A percentile compares a stretch with the other conserved stretches of the same genome.
These are phyloP conservation scores for Lasioglossum lativentre DNA, from an alignment of 2,888 invertebrate species.

Conservation along the genomic window DNA sequence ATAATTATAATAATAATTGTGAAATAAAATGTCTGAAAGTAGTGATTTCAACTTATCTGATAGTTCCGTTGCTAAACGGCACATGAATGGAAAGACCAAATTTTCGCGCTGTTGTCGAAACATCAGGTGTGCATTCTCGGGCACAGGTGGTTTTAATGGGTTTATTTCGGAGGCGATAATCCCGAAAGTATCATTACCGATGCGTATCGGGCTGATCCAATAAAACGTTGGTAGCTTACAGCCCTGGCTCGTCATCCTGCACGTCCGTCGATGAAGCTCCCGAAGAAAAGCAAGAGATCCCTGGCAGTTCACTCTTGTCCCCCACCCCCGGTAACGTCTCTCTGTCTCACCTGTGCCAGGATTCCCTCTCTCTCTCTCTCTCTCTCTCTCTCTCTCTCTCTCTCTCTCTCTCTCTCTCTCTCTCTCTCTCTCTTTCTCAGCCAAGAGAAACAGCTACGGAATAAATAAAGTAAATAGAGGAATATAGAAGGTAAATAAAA, in stretches of 20 bases:
- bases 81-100: neutral
- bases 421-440: conserved; percentile 42
- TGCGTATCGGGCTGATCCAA: conserved; percentile 49
- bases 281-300: conserved; percentile 60
- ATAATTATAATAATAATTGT: too few relatives aligned
- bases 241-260: conserved; percentile 68
- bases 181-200: conserved; percentile 56
- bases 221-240: conserved; percentile 63
- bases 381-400: conserved; percentile 43
- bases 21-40: neutral
- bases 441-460: conserved; percentile 64
- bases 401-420: conserved; percentile 9
- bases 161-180: conserved; percentile 45
- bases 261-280: conserved; percentile 57
- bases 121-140: neutral
- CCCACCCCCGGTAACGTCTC: neutral
- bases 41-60: neutral
- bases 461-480: conserved; percentile 70
- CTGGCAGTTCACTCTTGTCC: conserved; percentile 43
- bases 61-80: neutral
- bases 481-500: conserved; percentile 66
- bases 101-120: neutral
- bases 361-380: conserved; percentile 17
- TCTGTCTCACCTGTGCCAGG: neutral
- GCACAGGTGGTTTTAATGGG: neutral